Base-by-base conservation (phyloP, 2,888 invertebrate genomes). In the Diloba caeruleocephala region DNA sequence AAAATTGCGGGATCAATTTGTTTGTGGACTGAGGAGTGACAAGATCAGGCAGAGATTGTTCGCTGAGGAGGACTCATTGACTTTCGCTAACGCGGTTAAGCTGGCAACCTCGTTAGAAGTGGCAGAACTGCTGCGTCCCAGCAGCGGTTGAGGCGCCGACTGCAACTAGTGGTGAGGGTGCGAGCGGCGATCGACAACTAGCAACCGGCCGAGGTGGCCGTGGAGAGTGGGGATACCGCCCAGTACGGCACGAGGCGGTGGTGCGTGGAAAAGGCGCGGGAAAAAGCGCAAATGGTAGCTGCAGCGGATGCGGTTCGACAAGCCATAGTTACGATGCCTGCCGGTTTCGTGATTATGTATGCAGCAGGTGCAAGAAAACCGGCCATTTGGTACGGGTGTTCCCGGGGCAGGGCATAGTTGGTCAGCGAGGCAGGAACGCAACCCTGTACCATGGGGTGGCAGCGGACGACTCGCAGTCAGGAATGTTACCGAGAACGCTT, bases 121-220 rank as follows among this genome's bases (percentile, higher is more conserved):
- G 33, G 34, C 43, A 26, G 43, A 44, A 26, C 19, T n/a, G n/a
- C n/a, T n/a, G 34, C 5, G 42, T 32, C 25, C 23, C 43, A 17
- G 43, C 26, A 25, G 43, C 43, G 3, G 34, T 44, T 17, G 43
- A 44, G 1, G 26, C 26, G 17, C 13, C 1, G 31, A 10, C 31
- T 4, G 31, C 33, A 10, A 10, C 33, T n/a, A 3, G 6, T 9
- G 19, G 15, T 14, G 9, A 9, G 15, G 9, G 9, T n/a, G 0
- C 0, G 8, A 1, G 2, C 31, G 31, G 31, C 9, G 8, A 5
- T 42, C 8, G 32, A 23, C 9, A 3, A 3, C 32, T 42, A 29
- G 9, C 26, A 17, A 15, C 9, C 8, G 17, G 3, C 1, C 8
- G 25, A 7, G 26, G 38, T 15, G n/a, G 28, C 28, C 10, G 36